phyloP scores from a whole-genome alignment of 1,140 invertebrate genomes.

The Lordiphosa stackelbergi region DNA sequence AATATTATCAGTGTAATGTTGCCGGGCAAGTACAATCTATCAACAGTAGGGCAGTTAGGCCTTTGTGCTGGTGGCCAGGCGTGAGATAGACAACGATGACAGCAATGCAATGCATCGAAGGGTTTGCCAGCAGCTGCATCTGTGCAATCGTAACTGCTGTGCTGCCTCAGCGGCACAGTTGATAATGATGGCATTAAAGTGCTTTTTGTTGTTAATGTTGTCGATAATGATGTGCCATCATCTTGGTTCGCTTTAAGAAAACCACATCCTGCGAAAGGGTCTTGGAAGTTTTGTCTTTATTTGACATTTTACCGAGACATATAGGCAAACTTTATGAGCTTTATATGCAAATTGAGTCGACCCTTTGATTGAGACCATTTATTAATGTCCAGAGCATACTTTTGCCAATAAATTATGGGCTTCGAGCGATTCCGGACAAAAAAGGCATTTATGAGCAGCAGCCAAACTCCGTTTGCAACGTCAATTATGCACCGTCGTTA shows the following conservation, averaged over 20 bases:
- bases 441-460: background rate
- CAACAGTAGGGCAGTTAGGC: conserved; percentile 24
- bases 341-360: conserved; percentile 51
- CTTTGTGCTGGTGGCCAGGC: conserved; percentile 11
- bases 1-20: conserved; percentile 64
- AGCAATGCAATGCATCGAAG: conserved; percentile 7
- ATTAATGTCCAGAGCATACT: conserved; percentile 47
- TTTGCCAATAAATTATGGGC: conserved; percentile 40
- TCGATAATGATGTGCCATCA: conserved; percentile 66
- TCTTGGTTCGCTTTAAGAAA: background rate
- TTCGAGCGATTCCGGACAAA: conserved; percentile 11
- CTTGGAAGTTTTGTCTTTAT: conserved; percentile 41
- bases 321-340: conserved; percentile 43
- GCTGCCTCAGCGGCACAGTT: conserved; percentile 22
- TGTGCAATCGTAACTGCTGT: conserved; percentile 32
- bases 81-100: conserved; percentile 11
- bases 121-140: conserved; percentile 30
- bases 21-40: conserved; percentile 49
- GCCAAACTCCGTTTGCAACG: conserved; percentile 10
- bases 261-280: conserved; percentile 13
- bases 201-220: conserved; percentile 67
- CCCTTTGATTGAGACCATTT: conserved; percentile 38
- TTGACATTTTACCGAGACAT: conserved; percentile 38
- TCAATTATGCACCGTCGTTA: conserved; percentile 50
- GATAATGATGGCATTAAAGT: conserved; percentile 68